These are phyloP conservation scores for Marisa cornuarietis DNA, from an alignment of 1,140 invertebrate genomes.

Conservation along the genomic window DNA sequence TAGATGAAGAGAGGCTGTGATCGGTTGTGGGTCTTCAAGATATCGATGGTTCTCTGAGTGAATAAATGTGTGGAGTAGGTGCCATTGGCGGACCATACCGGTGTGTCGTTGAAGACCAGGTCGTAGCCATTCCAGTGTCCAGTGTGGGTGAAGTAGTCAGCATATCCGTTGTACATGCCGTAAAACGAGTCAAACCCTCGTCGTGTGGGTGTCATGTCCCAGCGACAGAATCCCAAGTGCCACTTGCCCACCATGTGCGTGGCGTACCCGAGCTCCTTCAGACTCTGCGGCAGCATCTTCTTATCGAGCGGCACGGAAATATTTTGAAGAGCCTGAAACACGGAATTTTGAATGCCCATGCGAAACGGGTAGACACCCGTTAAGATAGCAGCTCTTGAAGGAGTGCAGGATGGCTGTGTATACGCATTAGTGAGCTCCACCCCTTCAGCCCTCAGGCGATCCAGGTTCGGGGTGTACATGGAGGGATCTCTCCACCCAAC, in stretches of 20 bases:
- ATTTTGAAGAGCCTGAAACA: constrained; percentile 27
- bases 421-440: constrained; percentile 54
- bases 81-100: constrained; percentile 27
- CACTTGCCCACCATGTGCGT: constrained; percentile 65
- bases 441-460: constrained; percentile 40
- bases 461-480: constrained; percentile 49
- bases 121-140: constrained; percentile 43
- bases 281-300: constrained; percentile 54
- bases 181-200: constrained; percentile 64
- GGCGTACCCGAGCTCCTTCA: constrained; percentile 53
- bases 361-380: constrained; percentile 13
- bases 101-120: constrained; percentile 31
- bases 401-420: too few relatives aligned
- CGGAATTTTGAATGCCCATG: not conserved
- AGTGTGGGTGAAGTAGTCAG: constrained; percentile 39
- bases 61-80: constrained; percentile 51
- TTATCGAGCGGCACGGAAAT: constrained; percentile 51
- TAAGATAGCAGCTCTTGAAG: not conserved
- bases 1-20: constrained; percentile 43
- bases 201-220: constrained; percentile 53
- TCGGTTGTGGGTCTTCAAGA: not conserved
- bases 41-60: constrained; percentile 20
- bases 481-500: constrained; percentile 53
- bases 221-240: constrained; percentile 64
- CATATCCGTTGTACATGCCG: constrained; percentile 47